Evolutionary conservation across 2,888 invertebrate species (phyloP).

Genomic region (Sinelater perroti): DNA sequence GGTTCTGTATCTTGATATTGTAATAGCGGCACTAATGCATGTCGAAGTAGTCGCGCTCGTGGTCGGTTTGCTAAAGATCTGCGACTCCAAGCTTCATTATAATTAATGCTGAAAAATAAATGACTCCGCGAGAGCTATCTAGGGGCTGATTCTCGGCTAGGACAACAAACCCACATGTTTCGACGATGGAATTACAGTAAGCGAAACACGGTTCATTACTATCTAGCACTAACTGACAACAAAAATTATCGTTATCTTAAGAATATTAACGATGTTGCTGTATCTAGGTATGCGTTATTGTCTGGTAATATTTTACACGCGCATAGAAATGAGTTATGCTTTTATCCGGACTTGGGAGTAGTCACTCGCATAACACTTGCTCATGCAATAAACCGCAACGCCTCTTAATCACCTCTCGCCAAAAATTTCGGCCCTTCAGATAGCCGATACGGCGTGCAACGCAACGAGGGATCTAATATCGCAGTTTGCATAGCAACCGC

Average conservation of each 20-base stretch:
- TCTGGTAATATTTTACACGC: constrained; percentile 4
- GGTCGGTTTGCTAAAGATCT: background rate
- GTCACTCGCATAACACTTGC: no score
- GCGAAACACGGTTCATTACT: constrained; percentile 13
- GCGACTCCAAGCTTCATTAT: background rate
- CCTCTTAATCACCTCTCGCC: no score
- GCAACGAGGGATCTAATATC: no score
- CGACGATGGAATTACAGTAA: constrained; percentile 11
- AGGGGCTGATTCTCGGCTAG: background rate
- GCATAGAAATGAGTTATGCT: constrained; percentile 5
- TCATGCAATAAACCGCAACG: no score
- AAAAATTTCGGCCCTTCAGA: no score
- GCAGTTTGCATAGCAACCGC: background rate
- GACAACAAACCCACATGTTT: constrained; percentile 4
- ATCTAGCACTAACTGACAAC: constrained; percentile 19
- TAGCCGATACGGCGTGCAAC: background rate
- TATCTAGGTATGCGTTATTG: constrained; percentile 18
- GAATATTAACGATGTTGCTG: constrained; percentile 28
- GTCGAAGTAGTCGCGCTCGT: constrained; percentile 7
- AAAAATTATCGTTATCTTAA: constrained; percentile 27
- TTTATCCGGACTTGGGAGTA: no score
- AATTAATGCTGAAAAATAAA: no score
- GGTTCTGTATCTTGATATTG: constrained; percentile 41
- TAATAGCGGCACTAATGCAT: constrained; percentile 27
- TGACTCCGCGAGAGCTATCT: no score